phyloP scores from a whole-genome alignment of 2,113 vertebrate genomes.

The Anser brachyrhynchus region DNA sequence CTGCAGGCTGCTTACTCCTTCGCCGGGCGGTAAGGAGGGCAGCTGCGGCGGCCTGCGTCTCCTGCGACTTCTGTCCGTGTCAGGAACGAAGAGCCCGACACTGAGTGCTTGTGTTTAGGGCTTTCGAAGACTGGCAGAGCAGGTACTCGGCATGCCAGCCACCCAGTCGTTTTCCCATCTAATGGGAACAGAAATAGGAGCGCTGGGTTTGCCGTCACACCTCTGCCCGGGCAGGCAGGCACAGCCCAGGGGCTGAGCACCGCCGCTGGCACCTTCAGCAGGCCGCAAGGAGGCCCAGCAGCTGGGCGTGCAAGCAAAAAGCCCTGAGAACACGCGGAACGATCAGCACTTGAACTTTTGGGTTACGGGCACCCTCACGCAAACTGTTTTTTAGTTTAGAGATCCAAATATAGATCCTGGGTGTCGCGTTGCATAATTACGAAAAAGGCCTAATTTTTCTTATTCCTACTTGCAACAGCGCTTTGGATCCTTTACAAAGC shows the following conservation, averaged over 20 bases:
- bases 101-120: rapidly evolving
- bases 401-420: neutral
- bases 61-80: neutral
- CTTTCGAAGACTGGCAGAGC: neutral
- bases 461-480: neutral
- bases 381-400: neutral
- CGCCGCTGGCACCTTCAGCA: neutral
- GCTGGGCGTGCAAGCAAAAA: neutral
- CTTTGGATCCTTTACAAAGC: neutral
- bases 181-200: neutral
- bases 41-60: neutral
- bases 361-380: neutral
- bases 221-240: neutral
- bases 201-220: rapidly evolving
- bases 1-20: neutral
- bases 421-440: neutral
- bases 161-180: rapidly evolving
- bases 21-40: neutral
- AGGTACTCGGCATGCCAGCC: too few relatives aligned
- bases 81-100: neutral
- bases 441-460: neutral
- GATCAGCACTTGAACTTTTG: neutral
- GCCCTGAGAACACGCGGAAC: neutral
- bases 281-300: neutral
- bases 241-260: neutral